phyloP scores from a whole-genome alignment of 2,797 vertebrate species.

The Cygnus olor region DNA sequence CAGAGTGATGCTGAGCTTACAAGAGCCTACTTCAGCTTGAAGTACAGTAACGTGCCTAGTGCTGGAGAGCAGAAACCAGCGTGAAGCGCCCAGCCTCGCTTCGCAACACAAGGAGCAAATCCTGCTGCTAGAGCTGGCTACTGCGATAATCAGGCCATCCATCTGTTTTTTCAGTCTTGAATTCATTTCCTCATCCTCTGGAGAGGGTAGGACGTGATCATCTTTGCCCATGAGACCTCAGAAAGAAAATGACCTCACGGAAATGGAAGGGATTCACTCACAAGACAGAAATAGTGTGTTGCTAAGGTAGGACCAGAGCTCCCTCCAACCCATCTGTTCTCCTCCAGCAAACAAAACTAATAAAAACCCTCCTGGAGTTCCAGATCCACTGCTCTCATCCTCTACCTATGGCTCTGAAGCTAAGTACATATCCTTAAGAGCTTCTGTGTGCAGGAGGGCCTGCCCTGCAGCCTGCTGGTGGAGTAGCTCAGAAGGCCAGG shows the following conservation, averaged over 20 bases:
- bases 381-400: background rate
- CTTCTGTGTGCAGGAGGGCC: background rate
- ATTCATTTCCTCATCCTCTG: background rate
- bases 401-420: background rate
- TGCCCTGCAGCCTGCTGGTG: background rate
- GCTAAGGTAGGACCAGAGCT: background rate
- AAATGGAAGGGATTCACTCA: background rate
- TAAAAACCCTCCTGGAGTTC: background rate
- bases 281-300: background rate
- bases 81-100: background rate
- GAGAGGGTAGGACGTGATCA: background rate
- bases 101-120: background rate
- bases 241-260: background rate
- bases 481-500: background rate
- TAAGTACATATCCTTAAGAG: background rate
- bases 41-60: background rate
- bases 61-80: background rate
- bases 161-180: background rate
- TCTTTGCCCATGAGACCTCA: background rate
- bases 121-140: background rate
- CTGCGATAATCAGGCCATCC: background rate
- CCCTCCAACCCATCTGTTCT: background rate
- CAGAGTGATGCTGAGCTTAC: background rate
- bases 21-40: background rate
- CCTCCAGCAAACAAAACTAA: background rate